Percentiles rank a stretch among this genome's conserved stretches.
These are phyloP conservation scores for Trachelipus rathkii DNA, from an alignment of 1,140 invertebrate genomes.

Conservation along the genomic window DNA sequence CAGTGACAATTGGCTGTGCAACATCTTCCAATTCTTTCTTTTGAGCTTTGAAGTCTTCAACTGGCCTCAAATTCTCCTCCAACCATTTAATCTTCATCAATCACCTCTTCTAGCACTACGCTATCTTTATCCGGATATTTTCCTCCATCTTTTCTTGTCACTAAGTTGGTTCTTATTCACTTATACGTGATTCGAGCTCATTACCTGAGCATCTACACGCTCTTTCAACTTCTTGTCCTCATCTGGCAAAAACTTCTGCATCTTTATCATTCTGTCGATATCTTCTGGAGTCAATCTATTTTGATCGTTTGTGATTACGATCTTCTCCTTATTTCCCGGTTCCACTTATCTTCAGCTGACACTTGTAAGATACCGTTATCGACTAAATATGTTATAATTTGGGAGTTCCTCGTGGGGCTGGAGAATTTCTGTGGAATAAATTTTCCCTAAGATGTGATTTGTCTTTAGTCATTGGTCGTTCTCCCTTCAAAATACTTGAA, in stretches of 20 bases:
- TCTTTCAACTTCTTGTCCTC: conserved; percentile 98
- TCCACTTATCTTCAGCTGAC: conserved; percentile 97
- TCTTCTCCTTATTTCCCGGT: conserved; percentile 96
- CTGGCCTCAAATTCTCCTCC: conserved; percentile 89
- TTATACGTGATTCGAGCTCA: conserved; percentile 92
- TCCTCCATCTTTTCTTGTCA: conserved; percentile 92
- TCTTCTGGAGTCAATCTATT: conserved; percentile 60
- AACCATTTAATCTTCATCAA: conserved; percentile 98
- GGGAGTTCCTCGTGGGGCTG: conserved; percentile 95
- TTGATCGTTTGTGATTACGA: conserved; percentile 78
- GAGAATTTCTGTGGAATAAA: conserved; percentile 96
- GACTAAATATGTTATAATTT: conserved; percentile 88
- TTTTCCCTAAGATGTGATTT: conserved; percentile 96
- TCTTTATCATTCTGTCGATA: conserved; percentile 64
- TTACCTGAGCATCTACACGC: conserved; percentile 82
- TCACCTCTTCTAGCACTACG: conserved; percentile 78
- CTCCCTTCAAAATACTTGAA: conserved; percentile 96
- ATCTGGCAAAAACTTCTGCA: conserved; percentile 91
- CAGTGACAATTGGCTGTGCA: conserved; percentile 95
- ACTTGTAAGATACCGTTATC: conserved; percentile 81
- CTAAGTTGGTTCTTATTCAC: conserved; percentile 96
- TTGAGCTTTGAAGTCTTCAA: conserved; percentile 90
- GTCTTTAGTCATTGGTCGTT: conserved; percentile 98
- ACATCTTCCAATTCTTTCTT: conserved; percentile 95
- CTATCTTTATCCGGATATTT: conserved; percentile 90